Evolutionary conservation across 2,888 invertebrate species (phyloP).

Genomic region (Zonitis immaculata): DNA sequence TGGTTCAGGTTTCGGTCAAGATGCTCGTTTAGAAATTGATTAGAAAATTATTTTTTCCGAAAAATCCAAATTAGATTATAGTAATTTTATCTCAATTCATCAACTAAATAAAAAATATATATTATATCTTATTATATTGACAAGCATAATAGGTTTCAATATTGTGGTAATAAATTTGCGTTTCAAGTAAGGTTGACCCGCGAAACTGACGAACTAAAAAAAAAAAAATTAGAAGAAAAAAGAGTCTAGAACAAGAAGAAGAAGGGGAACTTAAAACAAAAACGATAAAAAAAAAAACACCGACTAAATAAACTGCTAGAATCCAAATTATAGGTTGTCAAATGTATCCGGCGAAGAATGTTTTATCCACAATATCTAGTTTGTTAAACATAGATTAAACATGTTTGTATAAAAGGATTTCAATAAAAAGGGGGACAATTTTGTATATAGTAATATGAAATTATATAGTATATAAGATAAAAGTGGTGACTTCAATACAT

Average conservation of each 20-base stretch:
- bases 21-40: too few relatives aligned
- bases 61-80: too few relatives aligned
- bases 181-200: conserved; percentile 19
- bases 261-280: too few relatives aligned
- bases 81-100: too few relatives aligned
- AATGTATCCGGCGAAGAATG: conserved; percentile 19
- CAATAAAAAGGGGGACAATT: conserved; percentile 19
- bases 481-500: conserved; percentile 13
- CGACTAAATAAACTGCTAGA: conserved; percentile 17
- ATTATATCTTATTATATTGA: too few relatives aligned
- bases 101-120: too few relatives aligned
- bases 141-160: conserved; percentile 14
- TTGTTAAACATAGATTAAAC: conserved; percentile 18
- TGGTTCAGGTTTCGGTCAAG: too few relatives aligned
- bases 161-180: conserved; percentile 17
- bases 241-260: too few relatives aligned
- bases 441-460: conserved; percentile 11
- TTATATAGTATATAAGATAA: conserved; percentile 7
- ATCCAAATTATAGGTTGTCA: conserved; percentile 25
- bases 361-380: conserved; percentile 17
- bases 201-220: conserved; percentile 8
- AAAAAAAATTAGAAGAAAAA: too few relatives aligned
- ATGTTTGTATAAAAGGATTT: conserved; percentile 18
- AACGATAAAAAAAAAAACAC: conserved; percentile 2
- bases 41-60: too few relatives aligned